phyloP scores from a whole-genome alignment of 2,888 invertebrate species.

The Hydrotaea diabolus region DNA sequence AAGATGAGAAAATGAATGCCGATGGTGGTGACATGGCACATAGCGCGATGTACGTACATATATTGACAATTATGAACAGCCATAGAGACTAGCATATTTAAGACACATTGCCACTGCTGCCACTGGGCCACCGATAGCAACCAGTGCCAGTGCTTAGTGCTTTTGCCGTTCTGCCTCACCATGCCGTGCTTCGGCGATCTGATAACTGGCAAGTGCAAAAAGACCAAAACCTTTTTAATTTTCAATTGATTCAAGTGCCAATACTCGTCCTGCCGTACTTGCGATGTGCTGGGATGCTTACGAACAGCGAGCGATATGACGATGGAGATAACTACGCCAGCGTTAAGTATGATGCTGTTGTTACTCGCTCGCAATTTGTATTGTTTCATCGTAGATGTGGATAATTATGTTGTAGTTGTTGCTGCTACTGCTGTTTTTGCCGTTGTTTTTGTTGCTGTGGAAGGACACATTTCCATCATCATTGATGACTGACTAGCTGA shows the following conservation, averaged over 20 bases:
- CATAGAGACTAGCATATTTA: conserved; percentile 36
- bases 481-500: conserved; percentile 1
- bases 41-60: not conserved
- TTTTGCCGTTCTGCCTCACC: too few species aligned
- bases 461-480: conserved; percentile 36
- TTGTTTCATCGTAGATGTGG: conserved; percentile 15
- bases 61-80: conserved; percentile 28
- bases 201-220: conserved; percentile 26
- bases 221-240: conserved; percentile 37
- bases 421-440: too few species aligned
- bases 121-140: not conserved
- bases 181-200: not conserved
- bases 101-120: conserved; percentile 17
- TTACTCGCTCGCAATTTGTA: not conserved
- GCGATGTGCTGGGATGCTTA: conserved; percentile 17
- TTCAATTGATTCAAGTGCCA: conserved; percentile 45
- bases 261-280: not conserved
- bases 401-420: conserved; percentile 30
- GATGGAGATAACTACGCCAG: not conserved
- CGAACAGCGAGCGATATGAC: not conserved
- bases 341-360: not conserved
- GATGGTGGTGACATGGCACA: conserved; percentile 7
- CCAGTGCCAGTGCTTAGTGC: conserved; percentile 33
- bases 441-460: conserved; percentile 15
- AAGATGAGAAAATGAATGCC: not conserved